Conservation (phyloP, 2,888 invertebrate species). For the Mesorhabditis sp. region DNA sequence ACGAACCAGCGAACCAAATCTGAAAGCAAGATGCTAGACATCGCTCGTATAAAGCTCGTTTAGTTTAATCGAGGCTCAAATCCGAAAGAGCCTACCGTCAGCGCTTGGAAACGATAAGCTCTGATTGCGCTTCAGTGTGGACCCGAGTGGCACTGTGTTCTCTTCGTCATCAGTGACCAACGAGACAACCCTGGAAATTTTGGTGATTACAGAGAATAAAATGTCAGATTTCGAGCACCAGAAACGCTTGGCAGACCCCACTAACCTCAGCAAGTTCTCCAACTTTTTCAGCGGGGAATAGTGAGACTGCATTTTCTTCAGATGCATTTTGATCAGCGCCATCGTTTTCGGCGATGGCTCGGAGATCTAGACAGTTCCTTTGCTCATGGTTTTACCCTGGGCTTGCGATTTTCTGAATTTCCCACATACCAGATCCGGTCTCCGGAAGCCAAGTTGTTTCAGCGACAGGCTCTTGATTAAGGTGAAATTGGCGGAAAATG, state of each 20-base stretch:
- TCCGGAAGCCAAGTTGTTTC: slow-evolving; percentile 62
- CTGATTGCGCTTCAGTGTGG: too few relatives aligned
- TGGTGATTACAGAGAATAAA: not conserved
- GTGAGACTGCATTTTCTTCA: slow-evolving; percentile 80
- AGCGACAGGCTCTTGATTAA: slow-evolving; percentile 61
- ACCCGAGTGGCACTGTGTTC: too few relatives aligned
- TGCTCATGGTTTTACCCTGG: too few relatives aligned
- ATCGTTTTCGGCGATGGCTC: slow-evolving; percentile 61
- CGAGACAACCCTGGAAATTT: slow-evolving; percentile 17
- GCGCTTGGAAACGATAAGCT: slow-evolving; percentile 20
- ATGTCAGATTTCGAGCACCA: too few relatives aligned
- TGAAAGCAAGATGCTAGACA: slow-evolving; percentile 65
- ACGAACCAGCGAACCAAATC: slow-evolving; percentile 87
- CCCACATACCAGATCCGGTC: slow-evolving; percentile 17
- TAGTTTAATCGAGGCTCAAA: too few relatives aligned
- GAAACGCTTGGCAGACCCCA: not conserved
- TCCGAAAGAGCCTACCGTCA: slow-evolving; percentile 18
- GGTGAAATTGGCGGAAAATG: slow-evolving; percentile 61
- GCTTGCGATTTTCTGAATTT: not conserved
- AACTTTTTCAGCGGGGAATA: slow-evolving; percentile 89
- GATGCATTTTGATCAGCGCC: slow-evolving; percentile 70
- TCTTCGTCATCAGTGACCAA: slow-evolving; percentile 9
- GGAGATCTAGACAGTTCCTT: slow-evolving; percentile 16
- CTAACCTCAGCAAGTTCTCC: slow-evolving; percentile 69
- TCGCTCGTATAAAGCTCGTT: too few relatives aligned